These are phyloP conservation scores for Terrapene triunguis DNA, from an alignment of 2,113 vertebrate genomes.

Conservation along the genomic window DNA sequence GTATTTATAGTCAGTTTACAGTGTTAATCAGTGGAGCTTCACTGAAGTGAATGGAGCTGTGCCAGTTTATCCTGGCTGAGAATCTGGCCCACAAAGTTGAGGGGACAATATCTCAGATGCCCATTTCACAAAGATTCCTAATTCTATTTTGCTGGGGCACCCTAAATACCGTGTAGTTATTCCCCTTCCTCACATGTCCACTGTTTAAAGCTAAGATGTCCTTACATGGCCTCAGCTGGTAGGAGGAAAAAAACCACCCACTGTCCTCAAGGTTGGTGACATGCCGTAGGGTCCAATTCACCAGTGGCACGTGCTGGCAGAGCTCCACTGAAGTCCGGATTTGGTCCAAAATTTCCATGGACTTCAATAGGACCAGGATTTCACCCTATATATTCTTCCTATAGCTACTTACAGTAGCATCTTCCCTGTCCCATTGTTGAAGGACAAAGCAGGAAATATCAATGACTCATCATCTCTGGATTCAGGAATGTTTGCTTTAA, in stretches of 20 bases:
- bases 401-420: neutral
- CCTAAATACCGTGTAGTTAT: no score
- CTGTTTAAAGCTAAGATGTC: neutral
- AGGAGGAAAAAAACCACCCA: neutral
- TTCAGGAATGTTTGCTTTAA: slow-evolving; percentile 66
- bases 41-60: neutral
- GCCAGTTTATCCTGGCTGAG: neutral
- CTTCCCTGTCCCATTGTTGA: neutral
- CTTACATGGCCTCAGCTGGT: neutral
- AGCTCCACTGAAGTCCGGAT: neutral
- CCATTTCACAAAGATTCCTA: neutral
- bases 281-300: neutral
- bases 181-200: neutral
- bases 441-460: slow-evolving; percentile 52
- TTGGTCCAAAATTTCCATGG: neutral
- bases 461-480: slow-evolving; percentile 38
- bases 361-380: rapidly evolving
- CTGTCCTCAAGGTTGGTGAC: rapidly evolving
- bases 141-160: no score
- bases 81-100: neutral
- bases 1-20: neutral
- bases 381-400: neutral
- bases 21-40: rapidly evolving
- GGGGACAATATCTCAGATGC: neutral
- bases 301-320: rapidly evolving